phyloP scores from a whole-genome alignment of 2,888 invertebrate species.

The Leucophenga montana region DNA sequence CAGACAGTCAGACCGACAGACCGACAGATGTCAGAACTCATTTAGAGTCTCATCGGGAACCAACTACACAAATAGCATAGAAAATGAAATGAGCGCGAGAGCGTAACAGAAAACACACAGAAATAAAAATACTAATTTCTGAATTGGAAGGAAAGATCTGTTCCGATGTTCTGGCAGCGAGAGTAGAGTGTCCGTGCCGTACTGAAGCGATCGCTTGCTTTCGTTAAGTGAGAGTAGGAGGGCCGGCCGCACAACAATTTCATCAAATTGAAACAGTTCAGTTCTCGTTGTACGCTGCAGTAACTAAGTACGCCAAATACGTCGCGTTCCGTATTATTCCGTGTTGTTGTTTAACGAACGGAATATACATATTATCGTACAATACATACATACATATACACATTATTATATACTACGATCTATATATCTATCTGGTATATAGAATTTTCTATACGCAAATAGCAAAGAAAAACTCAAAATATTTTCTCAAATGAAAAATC shows the following conservation, averaged over 20 bases:
- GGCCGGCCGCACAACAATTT: conserved; percentile 17
- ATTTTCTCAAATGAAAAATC: no score
- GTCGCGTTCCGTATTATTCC: conserved; percentile 26
- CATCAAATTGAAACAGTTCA: conserved; percentile 47
- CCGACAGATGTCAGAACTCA: background rate
- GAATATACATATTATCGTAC: no score
- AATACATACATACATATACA: conserved; percentile 16
- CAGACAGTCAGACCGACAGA: background rate
- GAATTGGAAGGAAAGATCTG: conserved; percentile 10
- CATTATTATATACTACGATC: no score
- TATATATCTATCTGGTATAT: no score
- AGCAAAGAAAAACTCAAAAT: no score
- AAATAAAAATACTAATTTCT: no score
- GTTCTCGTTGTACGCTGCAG: conserved; percentile 42
- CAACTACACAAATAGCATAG: background rate
- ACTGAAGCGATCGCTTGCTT: background rate
- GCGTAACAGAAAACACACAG: no score
- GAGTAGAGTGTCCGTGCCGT: background rate
- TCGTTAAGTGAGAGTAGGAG: conserved; percentile 27
- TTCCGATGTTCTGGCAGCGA: background rate
- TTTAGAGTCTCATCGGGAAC: no score
- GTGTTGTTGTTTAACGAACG: no score
- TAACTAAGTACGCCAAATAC: conserved; percentile 43
- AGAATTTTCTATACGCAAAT: no score
- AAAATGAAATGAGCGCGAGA: conserved; percentile 16